A percentile compares a stretch with the other conserved stretches of the same genome.
phyloP scores from a whole-genome alignment of 2,113 vertebrate genomes.

The Ardeotis arabs region DNA sequence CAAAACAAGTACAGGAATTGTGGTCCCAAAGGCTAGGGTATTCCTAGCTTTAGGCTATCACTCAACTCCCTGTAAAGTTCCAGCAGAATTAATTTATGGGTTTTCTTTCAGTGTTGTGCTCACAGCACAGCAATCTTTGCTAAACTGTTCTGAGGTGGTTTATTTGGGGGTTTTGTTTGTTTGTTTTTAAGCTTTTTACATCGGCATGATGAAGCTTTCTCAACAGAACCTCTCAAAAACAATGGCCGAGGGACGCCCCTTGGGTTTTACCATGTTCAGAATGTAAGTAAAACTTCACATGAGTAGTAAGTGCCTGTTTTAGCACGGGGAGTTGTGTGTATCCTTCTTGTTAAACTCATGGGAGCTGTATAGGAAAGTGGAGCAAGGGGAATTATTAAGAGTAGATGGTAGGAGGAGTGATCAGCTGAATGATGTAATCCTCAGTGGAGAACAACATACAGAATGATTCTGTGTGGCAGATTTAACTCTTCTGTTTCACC shows the following conservation, averaged over 20 bases:
- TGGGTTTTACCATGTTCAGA: slow-evolving; percentile 97
- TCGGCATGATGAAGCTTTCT: slow-evolving; percentile 98
- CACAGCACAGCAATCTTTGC: neutral
- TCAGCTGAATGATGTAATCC: neutral
- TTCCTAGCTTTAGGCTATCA: neutral
- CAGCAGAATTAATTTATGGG: neutral
- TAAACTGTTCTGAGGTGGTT: neutral
- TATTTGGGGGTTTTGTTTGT: neutral
- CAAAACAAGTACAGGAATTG: neutral
- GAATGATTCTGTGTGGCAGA: neutral
- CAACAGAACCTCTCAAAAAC: slow-evolving; percentile 97
- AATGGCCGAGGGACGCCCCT: slow-evolving; percentile 90
- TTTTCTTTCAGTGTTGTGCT: neutral
- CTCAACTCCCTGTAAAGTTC: neutral
- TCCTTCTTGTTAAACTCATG: neutral
- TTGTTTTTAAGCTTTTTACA: slow-evolving; percentile 88
- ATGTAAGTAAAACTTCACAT: slow-evolving; percentile 79
- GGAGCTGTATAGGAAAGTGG: neutral
- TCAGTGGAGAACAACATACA: neutral
- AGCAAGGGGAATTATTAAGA: neutral
- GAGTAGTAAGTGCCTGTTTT: neutral
- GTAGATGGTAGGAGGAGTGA: neutral
- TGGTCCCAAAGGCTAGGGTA: neutral
- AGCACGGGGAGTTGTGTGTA: neutral
- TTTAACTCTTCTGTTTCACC: neutral